Base-by-base conservation (phyloP, 1,140 invertebrate genomes). In the Protaetia brevitarsis region DNA sequence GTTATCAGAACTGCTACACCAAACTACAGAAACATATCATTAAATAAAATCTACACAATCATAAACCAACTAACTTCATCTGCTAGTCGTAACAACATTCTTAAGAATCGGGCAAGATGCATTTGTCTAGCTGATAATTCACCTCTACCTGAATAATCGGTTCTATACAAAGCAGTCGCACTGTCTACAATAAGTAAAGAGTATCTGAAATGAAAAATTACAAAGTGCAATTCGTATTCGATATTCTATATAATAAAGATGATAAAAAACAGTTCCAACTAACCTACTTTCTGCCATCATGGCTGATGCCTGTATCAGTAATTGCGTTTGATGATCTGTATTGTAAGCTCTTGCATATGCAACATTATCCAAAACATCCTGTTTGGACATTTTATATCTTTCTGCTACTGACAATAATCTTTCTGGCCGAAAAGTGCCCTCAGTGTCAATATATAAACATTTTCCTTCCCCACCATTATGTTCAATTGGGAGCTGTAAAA, bases 391-490 rank as follows among this genome's bases (percentile, higher is more conserved):
- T 57, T 93, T 90, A 77, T 92, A 98, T 30, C 90, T 82, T 74
- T 94, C 89, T 0, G 93, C 92, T n/a, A 91, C 87, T 1, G 93
- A 89, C 6, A 94, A 78, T 19, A 96, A 76, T 27, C 95, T 82
- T 81, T 96, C 93, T 0, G 95, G 93, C 3, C 98, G 81, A 77
- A 99, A 99, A 2, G 96, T 98, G 37, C 95, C 95, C 79, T 99
- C 97, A 0, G 97, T 98, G 74, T 99, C 97, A 71, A 99, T 94
- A 78, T 98, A 99, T 60, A 99, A 82, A 74, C 96, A 97, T 79
- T 98, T 99, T 7, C 97, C 97, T 84, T 99, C 97, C 7, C 95
- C 97, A n/a, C 97, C 97, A 64, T 92, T 93, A 81, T 92, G 91
- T 72, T 98, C 95, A 70, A 98, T 91, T 0, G 97, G 96, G 62